A percentile compares a stretch with the other conserved stretches of the same genome.
These are phyloP conservation scores for Chloroclystis v-ata DNA, from an alignment of 2,888 invertebrate species.

Conservation along the genomic window DNA sequence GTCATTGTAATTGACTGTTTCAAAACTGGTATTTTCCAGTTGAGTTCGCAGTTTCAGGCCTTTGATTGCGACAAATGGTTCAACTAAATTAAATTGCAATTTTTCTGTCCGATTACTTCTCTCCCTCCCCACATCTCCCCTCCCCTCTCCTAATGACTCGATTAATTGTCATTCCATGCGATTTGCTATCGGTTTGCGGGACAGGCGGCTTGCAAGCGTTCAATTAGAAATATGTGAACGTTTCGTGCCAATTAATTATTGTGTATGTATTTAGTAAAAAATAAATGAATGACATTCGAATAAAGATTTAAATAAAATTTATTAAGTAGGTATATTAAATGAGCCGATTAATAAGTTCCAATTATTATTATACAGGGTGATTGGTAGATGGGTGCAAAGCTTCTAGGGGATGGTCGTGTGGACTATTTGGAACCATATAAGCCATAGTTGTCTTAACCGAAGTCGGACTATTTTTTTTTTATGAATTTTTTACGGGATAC, in stretches of 20 bases:
- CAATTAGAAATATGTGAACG: background rate
- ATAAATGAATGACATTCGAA: no score
- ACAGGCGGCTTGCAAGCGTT: constrained; percentile 3
- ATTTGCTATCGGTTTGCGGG: constrained; percentile 25
- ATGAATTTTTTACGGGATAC: no score
- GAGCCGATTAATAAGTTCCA: no score
- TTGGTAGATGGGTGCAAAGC: no score
- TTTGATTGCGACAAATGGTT: constrained; percentile 17
- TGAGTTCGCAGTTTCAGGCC: constrained; percentile 4
- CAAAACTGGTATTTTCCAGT: background rate
- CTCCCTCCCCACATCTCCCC: constrained; percentile 4
- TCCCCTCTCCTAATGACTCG: constrained; percentile 30
- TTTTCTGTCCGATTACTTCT: constrained; percentile 28
- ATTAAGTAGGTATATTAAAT: no score
- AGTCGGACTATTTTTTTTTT: no score
- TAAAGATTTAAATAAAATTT: no score
- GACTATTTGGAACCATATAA: no score
- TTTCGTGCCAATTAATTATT: background rate
- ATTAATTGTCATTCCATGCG: constrained; percentile 38
- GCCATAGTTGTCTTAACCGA: no score
- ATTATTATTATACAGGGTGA: no score
- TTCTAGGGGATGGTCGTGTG: no score
- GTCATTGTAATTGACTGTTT: no score
- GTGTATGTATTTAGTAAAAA: background rate
- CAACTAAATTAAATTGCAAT: constrained; percentile 20